These are phyloP conservation scores for Strigamia crassipes DNA, from an alignment of 2,888 invertebrate species.

Conservation along the genomic window DNA sequence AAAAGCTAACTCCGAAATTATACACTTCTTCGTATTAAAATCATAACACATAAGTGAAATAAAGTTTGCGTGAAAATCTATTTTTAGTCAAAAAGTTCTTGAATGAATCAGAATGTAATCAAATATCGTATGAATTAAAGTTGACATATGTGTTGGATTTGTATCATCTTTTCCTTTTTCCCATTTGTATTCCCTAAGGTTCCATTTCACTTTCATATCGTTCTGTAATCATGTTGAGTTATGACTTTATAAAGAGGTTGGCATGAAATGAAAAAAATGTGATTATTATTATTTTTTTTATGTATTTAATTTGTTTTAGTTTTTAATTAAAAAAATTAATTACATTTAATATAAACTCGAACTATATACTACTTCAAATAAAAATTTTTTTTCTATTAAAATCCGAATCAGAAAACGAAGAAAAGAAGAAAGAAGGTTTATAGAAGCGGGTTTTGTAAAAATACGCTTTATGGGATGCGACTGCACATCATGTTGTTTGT, in stretches of 20 bases:
- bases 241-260: neutral
- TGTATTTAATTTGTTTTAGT: neutral
- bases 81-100: neutral
- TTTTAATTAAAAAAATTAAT: too few species aligned
- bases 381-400: too few species aligned
- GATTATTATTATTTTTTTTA: neutral
- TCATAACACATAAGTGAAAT: neutral
- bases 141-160: neutral
- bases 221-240: neutral
- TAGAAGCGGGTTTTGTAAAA: neutral
- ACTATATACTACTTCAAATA: too few species aligned
- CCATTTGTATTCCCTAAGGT: neutral
- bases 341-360: neutral
- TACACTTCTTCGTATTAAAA: neutral
- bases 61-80: neutral
- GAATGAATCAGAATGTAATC: neutral
- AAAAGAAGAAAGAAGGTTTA: neutral
- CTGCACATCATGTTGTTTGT: slow-evolving; percentile 34
- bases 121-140: neutral
- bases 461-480: neutral
- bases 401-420: neutral
- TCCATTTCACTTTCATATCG: neutral
- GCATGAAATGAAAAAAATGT: neutral
- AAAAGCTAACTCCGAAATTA: neutral
- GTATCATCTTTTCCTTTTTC: neutral